phyloP scores from a whole-genome alignment of 2,113 vertebrate species.

The Conger conger region DNA sequence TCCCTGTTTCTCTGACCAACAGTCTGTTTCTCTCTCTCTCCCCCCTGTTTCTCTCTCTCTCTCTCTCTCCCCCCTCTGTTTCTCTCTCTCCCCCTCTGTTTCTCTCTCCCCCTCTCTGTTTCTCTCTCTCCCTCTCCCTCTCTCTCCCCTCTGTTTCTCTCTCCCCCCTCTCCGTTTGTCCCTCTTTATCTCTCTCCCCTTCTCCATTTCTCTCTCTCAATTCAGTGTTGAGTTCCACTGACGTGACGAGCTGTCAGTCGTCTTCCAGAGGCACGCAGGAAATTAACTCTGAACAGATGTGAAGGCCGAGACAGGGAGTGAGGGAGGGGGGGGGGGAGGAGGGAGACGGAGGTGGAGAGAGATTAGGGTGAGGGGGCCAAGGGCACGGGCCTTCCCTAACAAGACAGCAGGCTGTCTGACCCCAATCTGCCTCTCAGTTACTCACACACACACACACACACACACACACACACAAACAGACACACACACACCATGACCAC shows the following conservation, averaged over 20 bases:
- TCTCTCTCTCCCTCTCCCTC: not conserved
- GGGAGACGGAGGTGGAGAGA: not conserved
- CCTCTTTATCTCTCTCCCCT: not conserved
- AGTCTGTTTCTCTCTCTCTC: too few species aligned
- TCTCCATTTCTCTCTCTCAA: not conserved
- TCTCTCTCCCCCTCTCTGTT: not conserved
- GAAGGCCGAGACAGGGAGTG: not conserved
- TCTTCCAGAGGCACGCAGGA: not conserved
- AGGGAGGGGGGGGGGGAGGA: not conserved
- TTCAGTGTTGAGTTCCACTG: not conserved
- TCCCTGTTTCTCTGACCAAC: too few species aligned
- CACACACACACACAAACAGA: too few species aligned
- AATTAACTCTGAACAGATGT: constrained; percentile 13
- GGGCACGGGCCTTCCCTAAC: not conserved
- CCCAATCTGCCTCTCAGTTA: not conserved
- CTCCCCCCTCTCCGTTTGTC: not conserved
- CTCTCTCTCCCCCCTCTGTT: not conserved
- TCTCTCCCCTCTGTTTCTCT: not conserved
- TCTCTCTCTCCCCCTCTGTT: not conserved
- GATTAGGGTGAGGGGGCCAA: not conserved
- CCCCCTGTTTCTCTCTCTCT: not conserved
- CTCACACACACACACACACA: not conserved
- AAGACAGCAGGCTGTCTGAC: not conserved
- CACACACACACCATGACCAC: too few species aligned
- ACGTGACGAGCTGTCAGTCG: constrained; percentile 1